Evolutionary conservation across 2,888 invertebrate genomes (phyloP), one percentile per base, ranked within the genome.

Genomic region (Sinodicranocentrus sp.): DNA sequence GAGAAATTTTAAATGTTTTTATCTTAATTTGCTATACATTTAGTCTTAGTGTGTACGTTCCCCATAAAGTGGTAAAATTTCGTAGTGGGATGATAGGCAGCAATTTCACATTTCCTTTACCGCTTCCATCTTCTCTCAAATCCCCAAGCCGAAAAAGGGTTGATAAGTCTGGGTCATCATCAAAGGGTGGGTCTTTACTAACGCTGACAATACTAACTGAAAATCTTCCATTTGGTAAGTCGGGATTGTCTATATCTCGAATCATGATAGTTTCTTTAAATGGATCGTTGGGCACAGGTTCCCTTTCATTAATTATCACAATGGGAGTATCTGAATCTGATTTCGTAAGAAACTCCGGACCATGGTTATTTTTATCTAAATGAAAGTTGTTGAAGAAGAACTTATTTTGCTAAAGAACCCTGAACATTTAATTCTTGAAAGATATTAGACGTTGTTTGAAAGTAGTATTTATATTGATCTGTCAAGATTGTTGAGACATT

Each of bases 361-460:
- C 39, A 28, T 82, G 52, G 23, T 71, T 26, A 39, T 85, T 85
- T 17, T 10, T 26, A 26, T 85, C 85, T n/a, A n/a, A n/a, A n/a
- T n/a, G n/a, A n/a, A n/a, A n/a, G n/a, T n/a, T n/a, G n/a, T n/a
- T n/a, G n/a, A n/a, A n/a, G n/a, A n/a, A n/a, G n/a, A n/a, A n/a
- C n/a, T n/a, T n/a, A n/a, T n/a, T n/a, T n/a, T n/a, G n/a, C n/a
- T n/a, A n/a, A n/a, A n/a, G n/a, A n/a, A n/a, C n/a, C n/a, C n/a
- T n/a, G n/a, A n/a, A n/a, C n/a, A n/a, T n/a, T n/a, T n/a, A n/a
- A n/a, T n/a, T n/a, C n/a, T n/a, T n/a, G n/a, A n/a, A n/a, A 10
- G 48, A 48, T 3, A 2, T 10, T 10, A 48, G 2, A 48, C 48
- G 2, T 48, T 48, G 5, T 3, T 48, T 48, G 15, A 10, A 5